Evolutionary conservation across 2,113 vertebrate genomes (phyloP).

Genomic region (Cyphomyrus plagiostoma): DNA sequence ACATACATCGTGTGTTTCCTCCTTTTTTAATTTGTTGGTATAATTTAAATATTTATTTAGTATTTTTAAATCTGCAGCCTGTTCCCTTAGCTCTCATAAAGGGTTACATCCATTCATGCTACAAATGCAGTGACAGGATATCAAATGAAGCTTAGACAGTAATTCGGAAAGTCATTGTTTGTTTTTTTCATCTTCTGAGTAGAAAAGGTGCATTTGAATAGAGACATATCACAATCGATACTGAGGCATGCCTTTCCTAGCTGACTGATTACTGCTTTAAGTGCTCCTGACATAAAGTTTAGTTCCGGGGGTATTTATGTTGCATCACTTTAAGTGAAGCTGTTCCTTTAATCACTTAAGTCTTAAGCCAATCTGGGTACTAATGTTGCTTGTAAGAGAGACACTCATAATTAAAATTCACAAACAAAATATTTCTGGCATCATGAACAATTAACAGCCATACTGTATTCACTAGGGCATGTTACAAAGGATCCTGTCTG

Average conservation of each 20-base stretch:
- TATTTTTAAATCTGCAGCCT: not conserved
- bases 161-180: not conserved
- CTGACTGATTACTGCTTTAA: slow-evolving; percentile 16
- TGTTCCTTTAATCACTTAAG: slow-evolving; percentile 1
- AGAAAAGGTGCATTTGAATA: not conserved
- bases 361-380: not conserved
- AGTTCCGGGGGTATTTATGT: not conserved
- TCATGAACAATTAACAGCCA: not conserved
- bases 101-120: not conserved
- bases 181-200: not conserved
- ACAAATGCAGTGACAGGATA: not conserved
- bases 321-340: not conserved
- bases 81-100: slow-evolving; percentile 6
- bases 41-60: not conserved
- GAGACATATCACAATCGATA: not conserved
- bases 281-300: not conserved
- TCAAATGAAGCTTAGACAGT: not conserved
- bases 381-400: slow-evolving; percentile 19
- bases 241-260: not conserved
- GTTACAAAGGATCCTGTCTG: not conserved
- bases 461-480: not conserved
- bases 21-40: not conserved
- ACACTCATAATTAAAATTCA: slow-evolving; percentile 7
- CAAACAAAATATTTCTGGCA: not conserved
- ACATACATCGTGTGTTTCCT: not conserved